phyloP scores from a whole-genome alignment of 2,888 invertebrate species.

The Abrostola tripartita region DNA sequence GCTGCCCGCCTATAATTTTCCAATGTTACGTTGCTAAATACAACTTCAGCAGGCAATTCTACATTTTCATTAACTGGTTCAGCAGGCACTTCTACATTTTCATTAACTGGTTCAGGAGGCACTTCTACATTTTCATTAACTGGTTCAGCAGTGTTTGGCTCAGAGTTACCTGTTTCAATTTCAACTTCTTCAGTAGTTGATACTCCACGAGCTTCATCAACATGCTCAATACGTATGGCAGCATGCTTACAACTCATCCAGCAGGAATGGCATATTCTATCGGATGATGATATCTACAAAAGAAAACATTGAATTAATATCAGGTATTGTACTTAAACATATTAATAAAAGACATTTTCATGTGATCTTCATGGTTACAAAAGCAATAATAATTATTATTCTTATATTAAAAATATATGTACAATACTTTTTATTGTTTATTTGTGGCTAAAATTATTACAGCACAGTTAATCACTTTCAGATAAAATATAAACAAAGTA shows the following conservation, averaged over 20 bases:
- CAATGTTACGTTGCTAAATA: slow-evolving; percentile 3
- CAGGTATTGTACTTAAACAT: neutral
- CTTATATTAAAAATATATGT: too few relatives aligned
- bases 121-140: neutral
- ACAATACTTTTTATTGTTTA: too few relatives aligned
- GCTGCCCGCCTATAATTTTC: slow-evolving; percentile 9
- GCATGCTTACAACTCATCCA: slow-evolving; percentile 3
- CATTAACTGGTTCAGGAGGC: neutral
- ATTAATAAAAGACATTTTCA: neutral
- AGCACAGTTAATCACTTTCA: neutral
- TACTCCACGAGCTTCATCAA: neutral
- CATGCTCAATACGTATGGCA: slow-evolving; percentile 8
- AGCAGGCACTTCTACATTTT: neutral
- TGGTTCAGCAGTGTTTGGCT: neutral
- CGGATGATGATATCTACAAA: slow-evolving; percentile 2
- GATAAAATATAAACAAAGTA: too few relatives aligned
- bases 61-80: slow-evolving; percentile 1
- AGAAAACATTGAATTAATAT: slow-evolving; percentile 8
- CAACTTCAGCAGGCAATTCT: neutral
- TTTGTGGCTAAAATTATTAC: neutral
- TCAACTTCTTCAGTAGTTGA: neutral
- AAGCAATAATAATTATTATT: too few relatives aligned
- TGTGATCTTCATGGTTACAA: too few relatives aligned
- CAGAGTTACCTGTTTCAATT: neutral
- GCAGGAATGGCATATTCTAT: slow-evolving; percentile 3